phyloP scores from a whole-genome alignment of 2,888 invertebrate species.

The Heteromyza rotundicornis region DNA sequence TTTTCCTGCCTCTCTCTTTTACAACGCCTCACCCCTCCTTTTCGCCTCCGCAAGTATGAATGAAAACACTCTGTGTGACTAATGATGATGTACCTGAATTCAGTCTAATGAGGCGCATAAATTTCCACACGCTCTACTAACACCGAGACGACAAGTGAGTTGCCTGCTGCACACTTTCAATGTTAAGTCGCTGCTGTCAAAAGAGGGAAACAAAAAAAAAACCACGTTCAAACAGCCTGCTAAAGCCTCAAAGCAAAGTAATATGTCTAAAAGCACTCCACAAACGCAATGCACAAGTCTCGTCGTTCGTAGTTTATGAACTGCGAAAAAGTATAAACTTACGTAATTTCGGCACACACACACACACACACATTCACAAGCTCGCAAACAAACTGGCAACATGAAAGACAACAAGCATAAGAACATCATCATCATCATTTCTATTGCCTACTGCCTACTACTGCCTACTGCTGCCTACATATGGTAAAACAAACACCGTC shows the following conservation, averaged over 20 bases:
- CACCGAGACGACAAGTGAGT: slow-evolving; percentile 18
- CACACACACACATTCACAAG: slow-evolving; percentile 11
- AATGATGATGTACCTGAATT: slow-evolving; percentile 47
- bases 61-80: no score
- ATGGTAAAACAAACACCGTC: neutral
- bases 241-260: neutral
- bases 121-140: slow-evolving; percentile 38
- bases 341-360: slow-evolving; percentile 17
- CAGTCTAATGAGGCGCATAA: slow-evolving; percentile 54
- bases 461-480: no score
- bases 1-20: no score
- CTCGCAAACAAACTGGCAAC: no score
- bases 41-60: no score
- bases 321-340: neutral
- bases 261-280: neutral
- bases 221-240: neutral
- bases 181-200: neutral
- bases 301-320: neutral
- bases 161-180: slow-evolving; percentile 10
- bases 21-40: no score
- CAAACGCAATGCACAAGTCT: neutral
- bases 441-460: no score
- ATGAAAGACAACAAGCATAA: no score
- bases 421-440: no score
- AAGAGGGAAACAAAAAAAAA: slow-evolving; percentile 1